Conservation (phyloP, 2,113 vertebrate genomes). For the Saguinus midas region DNA sequence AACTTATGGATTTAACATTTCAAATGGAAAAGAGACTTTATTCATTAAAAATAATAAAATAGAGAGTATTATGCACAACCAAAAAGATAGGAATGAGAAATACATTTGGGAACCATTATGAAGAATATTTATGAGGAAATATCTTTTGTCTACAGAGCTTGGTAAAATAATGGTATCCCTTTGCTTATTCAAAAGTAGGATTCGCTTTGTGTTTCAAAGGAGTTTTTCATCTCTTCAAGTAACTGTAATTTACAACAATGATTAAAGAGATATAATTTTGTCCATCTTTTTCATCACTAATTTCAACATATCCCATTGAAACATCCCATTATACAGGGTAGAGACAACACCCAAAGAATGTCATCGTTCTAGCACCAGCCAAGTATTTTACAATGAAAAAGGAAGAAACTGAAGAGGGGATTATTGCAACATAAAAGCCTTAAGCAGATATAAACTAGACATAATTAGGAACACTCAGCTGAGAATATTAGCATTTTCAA, state of each 20-base stretch:
- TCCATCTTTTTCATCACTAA: not conserved
- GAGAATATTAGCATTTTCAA: slow-evolving; percentile 44
- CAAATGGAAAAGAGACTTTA: not conserved
- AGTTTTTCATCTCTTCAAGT: not conserved
- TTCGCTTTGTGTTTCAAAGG: not conserved
- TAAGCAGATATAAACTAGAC: slow-evolving; percentile 61
- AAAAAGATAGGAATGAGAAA: not conserved
- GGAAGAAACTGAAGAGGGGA: slow-evolving; percentile 18
- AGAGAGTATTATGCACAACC: not conserved
- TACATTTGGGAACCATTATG: not conserved
- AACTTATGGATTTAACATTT: not conserved
- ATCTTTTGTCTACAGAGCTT: not conserved
- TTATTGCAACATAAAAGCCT: slow-evolving; percentile 53
- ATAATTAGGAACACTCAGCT: slow-evolving; percentile 54
- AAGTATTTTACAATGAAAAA: not conserved
- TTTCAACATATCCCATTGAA: not conserved
- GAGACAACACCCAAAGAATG: not conserved
- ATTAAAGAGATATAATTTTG: not conserved
- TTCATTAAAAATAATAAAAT: not conserved
- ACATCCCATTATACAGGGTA: not conserved
- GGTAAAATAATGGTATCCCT: not conserved
- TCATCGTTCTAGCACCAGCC: not conserved
- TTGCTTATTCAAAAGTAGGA: not conserved
- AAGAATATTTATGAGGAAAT: not conserved
- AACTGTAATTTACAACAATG: not conserved